phyloP scores from a whole-genome alignment of 2,113 vertebrate genomes.

The Stercorarius parasiticus region DNA sequence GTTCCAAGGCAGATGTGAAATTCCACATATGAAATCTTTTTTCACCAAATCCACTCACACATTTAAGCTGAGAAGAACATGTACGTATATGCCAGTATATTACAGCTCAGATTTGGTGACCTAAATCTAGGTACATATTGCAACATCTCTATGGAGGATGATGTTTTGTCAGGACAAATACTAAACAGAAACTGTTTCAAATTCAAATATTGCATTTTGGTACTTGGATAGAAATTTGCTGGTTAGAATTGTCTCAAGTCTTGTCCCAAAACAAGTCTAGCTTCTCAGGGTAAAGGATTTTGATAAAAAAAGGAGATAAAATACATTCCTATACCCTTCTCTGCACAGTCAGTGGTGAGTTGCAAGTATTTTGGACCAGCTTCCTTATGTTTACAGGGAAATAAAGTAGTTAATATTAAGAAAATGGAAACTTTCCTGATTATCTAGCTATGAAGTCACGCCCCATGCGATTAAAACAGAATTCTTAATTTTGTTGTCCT shows the following conservation, averaged over 20 bases:
- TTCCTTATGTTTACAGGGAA: not conserved
- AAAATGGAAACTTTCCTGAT: not conserved
- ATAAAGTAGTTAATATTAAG: not conserved
- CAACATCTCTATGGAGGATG: not conserved
- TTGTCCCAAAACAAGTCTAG: not conserved
- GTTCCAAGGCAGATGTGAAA: not conserved
- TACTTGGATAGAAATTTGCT: not conserved
- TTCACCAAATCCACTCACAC: not conserved
- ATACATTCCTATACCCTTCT: not conserved
- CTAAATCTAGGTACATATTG: not conserved
- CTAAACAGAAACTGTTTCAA: not conserved
- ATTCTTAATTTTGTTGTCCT: not conserved
- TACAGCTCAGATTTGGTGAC: not conserved
- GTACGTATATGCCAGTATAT: not conserved
- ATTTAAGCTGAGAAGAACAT: not conserved
- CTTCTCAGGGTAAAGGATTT: not conserved
- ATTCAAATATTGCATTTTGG: not conserved
- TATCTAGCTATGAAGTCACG: not conserved
- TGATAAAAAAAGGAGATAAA: not conserved
- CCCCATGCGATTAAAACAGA: not conserved
- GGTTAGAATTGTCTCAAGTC: not conserved
- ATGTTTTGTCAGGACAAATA: not conserved
- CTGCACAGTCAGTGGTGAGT: not conserved
- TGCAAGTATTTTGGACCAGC: not conserved
- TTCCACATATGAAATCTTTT: not conserved